Base-by-base conservation (phyloP, 2,888 invertebrate genomes). In the Plebejus argus region DNA sequence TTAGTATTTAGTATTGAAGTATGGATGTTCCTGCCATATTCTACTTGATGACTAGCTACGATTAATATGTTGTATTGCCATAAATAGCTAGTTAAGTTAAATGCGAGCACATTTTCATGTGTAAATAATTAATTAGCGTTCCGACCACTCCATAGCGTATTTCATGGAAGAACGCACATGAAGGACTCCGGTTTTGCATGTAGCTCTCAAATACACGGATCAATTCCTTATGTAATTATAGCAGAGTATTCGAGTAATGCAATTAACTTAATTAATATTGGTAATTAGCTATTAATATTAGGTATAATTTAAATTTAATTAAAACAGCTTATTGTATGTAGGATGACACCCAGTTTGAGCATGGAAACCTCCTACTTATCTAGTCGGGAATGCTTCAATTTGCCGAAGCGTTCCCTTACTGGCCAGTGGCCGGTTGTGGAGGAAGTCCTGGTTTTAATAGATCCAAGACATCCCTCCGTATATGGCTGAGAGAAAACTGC, bases 101-200 rank as follows among this genome's bases (percentile, higher is more conserved):
- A 66, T 66, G 12, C 20, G 20, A 58, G 8, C 15, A 12, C 12
- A 66, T 12, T 66, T 66, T 33, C 66, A 61, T 61, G 61, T 12
- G 28, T 66, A 28, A 28, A 28, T 66, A 66, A 66, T 66, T 66
- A 66, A 28, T 66, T 66, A 15, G 66, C 66, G 66, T 66, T 66
- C 15, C 66, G 6, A 15, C 61, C 61, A 66, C 28, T 66, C 28
- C 15, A 7, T 28, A 66, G 6, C 15, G 66, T 33, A 66, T 66
- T 66, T 66, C 66, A 18, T 15, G 66, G 66, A 12, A 28, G 6
- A 66, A 66, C 66, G 33, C 66, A 66, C 28, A 28, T 66, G 66
- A 6, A 66, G 28, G 66, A 28, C 33, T 33, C 15, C 28, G 66
- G 66, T 66, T 66, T 66, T 66, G 66, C 66, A 66, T 4, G 10